These are phyloP conservation scores for Liparis tanakae DNA, from an alignment of 2,797 vertebrate species.

Conservation along the genomic window DNA sequence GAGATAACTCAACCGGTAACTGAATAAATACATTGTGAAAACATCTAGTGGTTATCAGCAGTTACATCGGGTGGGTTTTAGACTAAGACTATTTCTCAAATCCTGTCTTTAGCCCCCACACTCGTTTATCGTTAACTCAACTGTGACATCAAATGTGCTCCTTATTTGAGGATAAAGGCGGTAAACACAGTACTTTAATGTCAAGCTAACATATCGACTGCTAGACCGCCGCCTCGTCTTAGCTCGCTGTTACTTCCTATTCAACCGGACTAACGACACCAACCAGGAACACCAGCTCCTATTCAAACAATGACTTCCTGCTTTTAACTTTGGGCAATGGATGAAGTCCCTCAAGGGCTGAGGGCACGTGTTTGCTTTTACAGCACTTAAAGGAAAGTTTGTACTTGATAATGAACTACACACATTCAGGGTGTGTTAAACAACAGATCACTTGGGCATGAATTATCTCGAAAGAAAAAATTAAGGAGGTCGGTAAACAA, in stretches of 20 bases:
- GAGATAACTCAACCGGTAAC: background rate
- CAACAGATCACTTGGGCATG: no score
- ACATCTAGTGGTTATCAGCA: background rate
- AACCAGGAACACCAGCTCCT: background rate
- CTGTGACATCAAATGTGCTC: background rate
- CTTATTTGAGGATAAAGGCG: background rate
- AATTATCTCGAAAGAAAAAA: background rate
- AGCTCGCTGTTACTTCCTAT: background rate
- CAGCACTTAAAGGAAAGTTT: no score
- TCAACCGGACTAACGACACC: background rate
- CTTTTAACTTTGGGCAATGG: background rate
- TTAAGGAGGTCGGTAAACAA: background rate
- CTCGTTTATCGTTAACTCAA: background rate
- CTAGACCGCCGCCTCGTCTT: background rate
- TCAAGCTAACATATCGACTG: background rate
- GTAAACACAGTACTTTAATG: background rate
- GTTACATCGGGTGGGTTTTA: background rate
- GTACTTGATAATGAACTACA: no score
- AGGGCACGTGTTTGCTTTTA: background rate
- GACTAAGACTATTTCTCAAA: background rate
- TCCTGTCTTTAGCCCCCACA: background rate
- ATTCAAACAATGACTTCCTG: no score
- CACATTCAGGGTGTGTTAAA: no score
- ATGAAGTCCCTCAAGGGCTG: background rate
- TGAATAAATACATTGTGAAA: background rate